A percentile compares a stretch with the other conserved stretches of the same genome.
phyloP scores from a whole-genome alignment of 2,113 vertebrate species.

The Odocoileus hemionus region DNA sequence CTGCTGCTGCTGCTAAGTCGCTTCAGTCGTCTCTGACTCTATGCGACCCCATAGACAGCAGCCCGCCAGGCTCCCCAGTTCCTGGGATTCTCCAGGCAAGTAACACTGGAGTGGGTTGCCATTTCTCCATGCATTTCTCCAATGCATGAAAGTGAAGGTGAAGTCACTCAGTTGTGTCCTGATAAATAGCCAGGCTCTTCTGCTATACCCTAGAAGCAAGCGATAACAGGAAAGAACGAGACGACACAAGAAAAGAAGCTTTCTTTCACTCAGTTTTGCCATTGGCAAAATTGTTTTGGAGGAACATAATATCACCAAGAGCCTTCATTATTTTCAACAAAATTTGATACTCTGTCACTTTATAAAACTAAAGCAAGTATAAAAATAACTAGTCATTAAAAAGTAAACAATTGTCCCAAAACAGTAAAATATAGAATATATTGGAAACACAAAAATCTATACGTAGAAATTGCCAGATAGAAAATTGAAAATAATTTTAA shows the following conservation, averaged over 20 bases:
- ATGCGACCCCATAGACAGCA: too few species aligned
- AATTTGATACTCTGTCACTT: background rate
- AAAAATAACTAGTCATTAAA: background rate
- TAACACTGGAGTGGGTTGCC: too few species aligned
- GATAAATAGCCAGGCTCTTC: background rate
- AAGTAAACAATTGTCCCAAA: background rate
- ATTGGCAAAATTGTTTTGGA: background rate
- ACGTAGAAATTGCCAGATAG: background rate
- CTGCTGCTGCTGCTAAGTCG: background rate
- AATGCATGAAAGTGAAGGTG: too few species aligned
- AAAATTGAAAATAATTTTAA: background rate
- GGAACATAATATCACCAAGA: background rate
- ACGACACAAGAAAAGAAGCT: background rate
- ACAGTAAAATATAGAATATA: background rate
- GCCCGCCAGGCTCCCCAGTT: too few species aligned
- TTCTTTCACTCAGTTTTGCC: background rate
- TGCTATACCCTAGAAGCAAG: background rate
- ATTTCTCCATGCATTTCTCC: too few species aligned
- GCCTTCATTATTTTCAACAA: background rate
- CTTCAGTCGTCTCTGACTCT: too few species aligned
- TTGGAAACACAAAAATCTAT: background rate
- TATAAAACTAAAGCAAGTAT: background rate
- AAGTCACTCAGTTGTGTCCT: background rate
- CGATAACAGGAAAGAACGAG: background rate
- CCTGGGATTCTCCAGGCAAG: too few species aligned